Percentiles rank a stretch among this genome's conserved stretches.
These are phyloP conservation scores for Sebastes cheni DNA, from an alignment of 2,797 vertebrate genomes.

Conservation along the genomic window DNA sequence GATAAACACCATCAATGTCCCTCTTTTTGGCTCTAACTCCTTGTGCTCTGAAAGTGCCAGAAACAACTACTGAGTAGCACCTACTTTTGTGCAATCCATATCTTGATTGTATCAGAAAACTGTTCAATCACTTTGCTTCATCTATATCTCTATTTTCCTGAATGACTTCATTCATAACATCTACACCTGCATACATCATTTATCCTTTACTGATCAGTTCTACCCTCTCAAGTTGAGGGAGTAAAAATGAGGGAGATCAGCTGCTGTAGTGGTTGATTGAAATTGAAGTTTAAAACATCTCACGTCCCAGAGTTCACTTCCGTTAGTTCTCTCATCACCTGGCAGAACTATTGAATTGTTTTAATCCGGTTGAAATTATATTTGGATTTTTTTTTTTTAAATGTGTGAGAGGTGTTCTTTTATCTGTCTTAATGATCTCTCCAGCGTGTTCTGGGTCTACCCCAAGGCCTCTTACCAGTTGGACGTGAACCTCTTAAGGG, in stretches of 20 bases:
- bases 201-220: constrained; percentile 16
- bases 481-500: too few species aligned
- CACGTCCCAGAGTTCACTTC: neutral
- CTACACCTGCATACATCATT: neutral
- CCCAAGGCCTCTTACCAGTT: too few species aligned
- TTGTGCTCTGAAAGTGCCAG: constrained; percentile 2
- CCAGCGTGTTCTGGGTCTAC: too few species aligned
- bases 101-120: constrained; percentile 19
- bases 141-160: neutral
- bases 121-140: neutral
- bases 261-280: neutral
- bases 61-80: neutral
- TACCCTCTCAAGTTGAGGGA: neutral
- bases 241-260: constrained; percentile 7
- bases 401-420: neutral
- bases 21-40: neutral
- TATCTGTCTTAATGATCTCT: neutral
- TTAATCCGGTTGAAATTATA: neutral
- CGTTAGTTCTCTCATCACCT: neutral
- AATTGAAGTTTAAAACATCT: neutral
- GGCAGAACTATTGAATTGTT: neutral
- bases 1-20: constrained; percentile 5
- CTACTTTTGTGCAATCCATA: constrained; percentile 4
- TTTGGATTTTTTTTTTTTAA: neutral
- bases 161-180: neutral